Evolutionary conservation across 2,888 invertebrate species (phyloP), one percentile per base, ranked within the genome.

Genomic region (Cheilosia impressa): DNA sequence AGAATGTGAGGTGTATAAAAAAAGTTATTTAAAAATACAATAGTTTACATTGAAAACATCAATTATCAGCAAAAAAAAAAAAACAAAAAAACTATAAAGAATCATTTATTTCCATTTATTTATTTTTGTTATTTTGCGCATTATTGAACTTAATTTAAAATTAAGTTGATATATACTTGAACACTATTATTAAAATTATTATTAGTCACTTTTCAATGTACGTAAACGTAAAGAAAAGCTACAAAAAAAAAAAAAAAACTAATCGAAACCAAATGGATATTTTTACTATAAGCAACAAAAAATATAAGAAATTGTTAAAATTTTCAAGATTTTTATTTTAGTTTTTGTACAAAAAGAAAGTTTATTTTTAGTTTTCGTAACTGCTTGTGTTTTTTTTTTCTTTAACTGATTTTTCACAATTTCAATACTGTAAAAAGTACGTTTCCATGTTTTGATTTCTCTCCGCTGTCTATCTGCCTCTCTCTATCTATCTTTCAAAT

Each of bases 1-100:
- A 89, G 84, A 72, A 73, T 82, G 87, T 87, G 85, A 88, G 87
- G 83, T 89, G 89, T 89, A 88, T 88, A 89, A 88, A 87, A 83
- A 75, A 77, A 80, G 84, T 89, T 88, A 88, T 52, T 52, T 15
- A 15, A 52, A 24, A 52, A 52, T 24, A 88, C 88, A 87, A 87
- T 77, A 72, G 84, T 52, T 72, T 69, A 83, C 57, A 73, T 77
- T 80, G 50, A 77, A 50, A 73, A 66, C 47, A 63, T 63, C 63
- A 87, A 31, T 31, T 81, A 78, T 73, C 62, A 50, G 53, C 66
- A 82, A 71, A 84, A 76, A 71, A 63, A 53, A 88, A 84, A 60
- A 71, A 63, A 53, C 87, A 84, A 60, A 27, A 27, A 27, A 53
- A 52, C 52, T 34, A 63, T 58, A 60, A 66, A 60, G 50, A 47